Evolutionary conservation across 2,797 vertebrate species (phyloP).

Genomic region (Kryptolebias ocellatus): DNA sequence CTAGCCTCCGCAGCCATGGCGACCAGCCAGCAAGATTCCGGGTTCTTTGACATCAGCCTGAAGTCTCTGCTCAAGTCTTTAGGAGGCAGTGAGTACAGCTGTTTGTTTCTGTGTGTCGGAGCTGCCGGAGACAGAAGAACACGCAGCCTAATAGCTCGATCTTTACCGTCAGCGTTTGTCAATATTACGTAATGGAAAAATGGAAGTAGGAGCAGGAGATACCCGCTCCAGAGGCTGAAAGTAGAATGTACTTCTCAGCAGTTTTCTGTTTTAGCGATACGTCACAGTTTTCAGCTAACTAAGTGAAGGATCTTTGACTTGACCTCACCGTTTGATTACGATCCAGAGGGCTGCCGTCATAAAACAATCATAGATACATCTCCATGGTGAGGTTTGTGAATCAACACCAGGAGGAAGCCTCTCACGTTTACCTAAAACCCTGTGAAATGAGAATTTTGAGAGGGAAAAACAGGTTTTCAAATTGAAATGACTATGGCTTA

Average conservation of each 20-base stretch:
- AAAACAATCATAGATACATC: no score
- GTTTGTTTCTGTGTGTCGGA: constrained; percentile 24
- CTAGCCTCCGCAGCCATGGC: constrained; percentile 89
- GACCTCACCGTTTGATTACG: no score
- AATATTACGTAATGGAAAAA: constrained; percentile 60
- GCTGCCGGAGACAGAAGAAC: constrained; percentile 15
- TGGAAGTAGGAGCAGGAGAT: constrained; percentile 22
- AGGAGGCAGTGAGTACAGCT: constrained; percentile 94
- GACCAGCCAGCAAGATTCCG: constrained; percentile 97
- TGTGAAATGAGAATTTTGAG: no score
- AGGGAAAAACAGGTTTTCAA: no score
- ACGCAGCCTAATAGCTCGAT: constrained; percentile 31
- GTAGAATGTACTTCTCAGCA: constrained; percentile 57
- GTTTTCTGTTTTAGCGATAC: constrained; percentile 53
- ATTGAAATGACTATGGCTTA: no score
- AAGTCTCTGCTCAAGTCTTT: constrained; percentile 99
- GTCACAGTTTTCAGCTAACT: constrained; percentile 34
- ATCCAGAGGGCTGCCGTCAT: no score
- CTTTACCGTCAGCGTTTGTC: constrained; percentile 57
- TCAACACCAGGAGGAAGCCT: no score
- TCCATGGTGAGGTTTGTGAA: no score
- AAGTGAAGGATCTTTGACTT: constrained; percentile 18
- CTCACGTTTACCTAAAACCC: no score
- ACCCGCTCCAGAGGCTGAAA: constrained; percentile 38
- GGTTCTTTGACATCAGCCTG: constrained; percentile 99